A percentile compares a stretch with the other conserved stretches of the same genome.
These are phyloP conservation scores for Psilopogon haemacephalus DNA, from an alignment of 2,113 vertebrate species.

Conservation along the genomic window DNA sequence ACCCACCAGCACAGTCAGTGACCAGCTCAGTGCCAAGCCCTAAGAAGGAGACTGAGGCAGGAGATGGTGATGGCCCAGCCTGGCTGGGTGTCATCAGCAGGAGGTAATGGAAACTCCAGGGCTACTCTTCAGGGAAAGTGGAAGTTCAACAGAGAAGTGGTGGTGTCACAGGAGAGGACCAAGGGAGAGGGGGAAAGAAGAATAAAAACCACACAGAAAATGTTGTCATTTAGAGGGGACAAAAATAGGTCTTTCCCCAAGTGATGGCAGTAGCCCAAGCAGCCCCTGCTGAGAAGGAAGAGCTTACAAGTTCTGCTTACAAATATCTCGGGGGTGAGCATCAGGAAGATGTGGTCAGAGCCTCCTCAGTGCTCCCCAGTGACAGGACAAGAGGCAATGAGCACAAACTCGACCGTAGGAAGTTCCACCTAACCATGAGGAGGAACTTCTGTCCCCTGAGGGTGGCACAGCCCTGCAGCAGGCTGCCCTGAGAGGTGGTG, in stretches of 20 bases:
- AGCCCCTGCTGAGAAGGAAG: background rate
- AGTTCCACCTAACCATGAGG: too few relatives aligned
- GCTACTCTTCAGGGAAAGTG: background rate
- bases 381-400: too few relatives aligned
- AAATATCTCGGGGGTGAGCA: too few relatives aligned
- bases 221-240: too few relatives aligned
- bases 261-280: background rate
- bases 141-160: background rate
- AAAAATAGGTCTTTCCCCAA: background rate
- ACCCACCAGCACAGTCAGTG: background rate
- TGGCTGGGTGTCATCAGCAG: background rate
- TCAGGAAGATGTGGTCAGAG: too few relatives aligned
- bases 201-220: background rate
- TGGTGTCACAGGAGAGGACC: background rate
- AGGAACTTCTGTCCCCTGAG: too few relatives aligned
- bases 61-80: background rate
- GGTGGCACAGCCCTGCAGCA: too few relatives aligned
- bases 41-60: background rate
- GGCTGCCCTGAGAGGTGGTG: too few relatives aligned
- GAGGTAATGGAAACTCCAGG: background rate
- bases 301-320: too few relatives aligned
- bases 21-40: background rate
- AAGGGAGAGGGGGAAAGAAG: fast-evolving
- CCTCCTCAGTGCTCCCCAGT: too few relatives aligned
- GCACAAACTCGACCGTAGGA: too few relatives aligned